phyloP scores from a whole-genome alignment of 2,113 vertebrate species.

The Bubo blakistoni region DNA sequence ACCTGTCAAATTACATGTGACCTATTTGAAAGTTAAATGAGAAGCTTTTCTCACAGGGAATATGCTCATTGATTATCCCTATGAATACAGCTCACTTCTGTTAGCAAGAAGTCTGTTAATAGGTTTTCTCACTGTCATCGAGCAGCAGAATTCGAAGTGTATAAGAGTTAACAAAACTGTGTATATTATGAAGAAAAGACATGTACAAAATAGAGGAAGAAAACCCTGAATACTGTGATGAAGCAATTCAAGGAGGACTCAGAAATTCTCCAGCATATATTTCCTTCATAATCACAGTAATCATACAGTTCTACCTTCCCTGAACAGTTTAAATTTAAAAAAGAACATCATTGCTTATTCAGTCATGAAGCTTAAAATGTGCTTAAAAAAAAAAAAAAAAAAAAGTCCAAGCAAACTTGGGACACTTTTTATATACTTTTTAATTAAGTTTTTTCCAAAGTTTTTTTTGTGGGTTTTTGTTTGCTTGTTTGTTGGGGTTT shows the following conservation, averaged over 20 bases:
- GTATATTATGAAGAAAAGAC: neutral
- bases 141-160: neutral
- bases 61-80: neutral
- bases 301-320: neutral
- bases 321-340: neutral
- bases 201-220: neutral
- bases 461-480: neutral
- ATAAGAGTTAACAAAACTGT: neutral
- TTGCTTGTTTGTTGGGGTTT: neutral
- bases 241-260: neutral
- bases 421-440: neutral
- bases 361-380: neutral
- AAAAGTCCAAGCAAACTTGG: neutral
- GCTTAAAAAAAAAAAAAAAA: neutral
- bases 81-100: neutral
- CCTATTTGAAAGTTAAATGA: slow-evolving; percentile 39
- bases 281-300: neutral
- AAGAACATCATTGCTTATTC: neutral
- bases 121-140: neutral
- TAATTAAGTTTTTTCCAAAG: neutral
- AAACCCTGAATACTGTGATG: neutral
- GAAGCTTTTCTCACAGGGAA: neutral
- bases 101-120: neutral
- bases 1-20: neutral
- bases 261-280: neutral